Evolutionary conservation across 1,140 invertebrate genomes (phyloP).

Genomic region (Drosophila suzukii): DNA sequence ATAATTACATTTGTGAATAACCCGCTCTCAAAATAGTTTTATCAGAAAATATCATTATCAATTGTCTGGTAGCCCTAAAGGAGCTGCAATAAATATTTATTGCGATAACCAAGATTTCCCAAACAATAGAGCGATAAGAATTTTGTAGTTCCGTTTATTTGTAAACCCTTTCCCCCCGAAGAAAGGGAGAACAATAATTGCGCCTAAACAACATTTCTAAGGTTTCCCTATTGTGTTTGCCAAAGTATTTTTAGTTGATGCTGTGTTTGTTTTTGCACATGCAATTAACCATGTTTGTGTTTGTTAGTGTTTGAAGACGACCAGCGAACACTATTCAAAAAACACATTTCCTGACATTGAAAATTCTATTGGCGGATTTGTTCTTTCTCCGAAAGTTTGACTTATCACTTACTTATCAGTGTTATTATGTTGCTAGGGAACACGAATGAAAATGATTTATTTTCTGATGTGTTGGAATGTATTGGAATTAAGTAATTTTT

Average conservation of each 20-base stretch:
- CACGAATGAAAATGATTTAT: neutral
- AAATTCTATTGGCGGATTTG: slow-evolving; percentile 10
- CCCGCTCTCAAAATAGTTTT: slow-evolving; percentile 39
- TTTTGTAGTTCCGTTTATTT: neutral
- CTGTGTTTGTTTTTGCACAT: slow-evolving; percentile 35
- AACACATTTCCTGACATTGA: slow-evolving; percentile 53
- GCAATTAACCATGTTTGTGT: slow-evolving; percentile 54
- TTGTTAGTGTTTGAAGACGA: slow-evolving; percentile 48
- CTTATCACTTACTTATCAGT: slow-evolving; percentile 10
- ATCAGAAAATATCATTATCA: slow-evolving; percentile 30
- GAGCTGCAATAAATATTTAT: slow-evolving; percentile 9
- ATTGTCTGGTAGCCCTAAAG: slow-evolving; percentile 17
- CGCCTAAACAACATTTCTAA: slow-evolving; percentile 63
- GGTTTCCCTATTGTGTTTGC: slow-evolving; percentile 64
- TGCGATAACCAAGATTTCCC: neutral
- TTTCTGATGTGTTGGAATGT: neutral
- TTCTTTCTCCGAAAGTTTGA: neutral
- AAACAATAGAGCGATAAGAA: neutral
- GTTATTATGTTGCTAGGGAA: neutral
- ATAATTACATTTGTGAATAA: slow-evolving; percentile 13
- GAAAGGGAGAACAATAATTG: slow-evolving; percentile 51
- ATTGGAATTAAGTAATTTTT: slow-evolving; percentile 1
- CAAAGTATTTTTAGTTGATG: slow-evolving; percentile 68
- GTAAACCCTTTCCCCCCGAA: neutral
- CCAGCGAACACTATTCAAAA: slow-evolving; percentile 28